Base-by-base conservation (phyloP, 2,113 vertebrate species). In the Jacana jacana region DNA sequence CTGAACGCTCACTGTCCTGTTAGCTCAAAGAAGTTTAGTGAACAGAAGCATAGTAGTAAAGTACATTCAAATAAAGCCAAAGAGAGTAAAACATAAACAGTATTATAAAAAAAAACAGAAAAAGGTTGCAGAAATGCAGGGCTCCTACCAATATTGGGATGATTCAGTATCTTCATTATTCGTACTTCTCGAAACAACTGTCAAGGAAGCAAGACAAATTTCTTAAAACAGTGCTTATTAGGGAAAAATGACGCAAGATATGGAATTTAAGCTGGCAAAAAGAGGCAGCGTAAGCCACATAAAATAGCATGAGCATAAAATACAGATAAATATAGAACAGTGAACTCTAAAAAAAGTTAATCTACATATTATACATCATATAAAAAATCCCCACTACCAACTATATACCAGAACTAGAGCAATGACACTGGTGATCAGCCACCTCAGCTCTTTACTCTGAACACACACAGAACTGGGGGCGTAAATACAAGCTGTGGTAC, bases 91-190 rank as follows among this genome's bases (percentile, higher is more conserved):
- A 86, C 16, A 30, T 80, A 55, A 79, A 89, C 18, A 63, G 49
- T 20, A 5, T 19, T 52, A 77, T 4, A 55, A 46, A 46, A 46
- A 51, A 28, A 28, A 12, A 73, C n/a, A 61, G 61, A 63, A 69
- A 44, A 70, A 58, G 39, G 52, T 30, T 76, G 48, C 57, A 86
- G 72, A 95, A 94, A 95, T 84, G 58, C 65, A 89, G 65, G 86
- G 88, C 63, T 89, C 98, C 96, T 98, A 99, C 99, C 99, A 98
- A 99, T 99, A 97, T 99, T 99, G 91, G 99, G 99, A 97, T 99
- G 99, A 98, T 99, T 99, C 97, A 99, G 83, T 96, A 99, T 98
- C 98, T 99, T 99, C 99, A 99, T 99, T 98, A 99, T 99, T 98
- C 99, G 98, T 97, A 99, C 99, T 98, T 99, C 99, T 97, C 99